Conservation (phyloP, 1,140 invertebrate genomes). For the Lordiphosa mommai region DNA sequence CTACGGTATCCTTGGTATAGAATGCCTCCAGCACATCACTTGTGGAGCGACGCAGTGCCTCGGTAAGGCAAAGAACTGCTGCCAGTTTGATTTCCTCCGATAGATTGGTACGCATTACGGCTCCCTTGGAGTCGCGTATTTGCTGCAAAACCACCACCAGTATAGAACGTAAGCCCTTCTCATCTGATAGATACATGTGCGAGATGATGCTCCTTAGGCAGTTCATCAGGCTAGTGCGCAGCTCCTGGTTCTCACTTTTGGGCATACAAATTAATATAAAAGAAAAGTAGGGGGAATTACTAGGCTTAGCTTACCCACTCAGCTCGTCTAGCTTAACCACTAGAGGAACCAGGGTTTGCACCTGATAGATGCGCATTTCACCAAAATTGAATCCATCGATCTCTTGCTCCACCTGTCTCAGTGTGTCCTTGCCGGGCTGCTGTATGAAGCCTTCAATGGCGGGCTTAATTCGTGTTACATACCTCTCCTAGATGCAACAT, state of each 20-base stretch:
- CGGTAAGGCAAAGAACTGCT: slow-evolving; percentile 47
- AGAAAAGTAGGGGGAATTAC: no score
- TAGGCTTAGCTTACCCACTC: slow-evolving; percentile 34
- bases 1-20: slow-evolving; percentile 39
- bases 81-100: slow-evolving; percentile 76
- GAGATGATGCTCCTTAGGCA: slow-evolving; percentile 55
- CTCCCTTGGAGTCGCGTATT: slow-evolving; percentile 42
- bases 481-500: slow-evolving; percentile 69
- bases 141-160: slow-evolving; percentile 62
- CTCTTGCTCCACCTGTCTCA: slow-evolving; percentile 45
- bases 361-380: slow-evolving; percentile 64
- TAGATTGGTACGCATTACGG: slow-evolving; percentile 34
- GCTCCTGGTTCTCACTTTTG: slow-evolving; percentile 47
- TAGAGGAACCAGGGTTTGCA: slow-evolving; percentile 63
- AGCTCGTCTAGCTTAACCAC: slow-evolving; percentile 66
- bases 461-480: slow-evolving; percentile 79
- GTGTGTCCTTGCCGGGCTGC: slow-evolving; percentile 42
- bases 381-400: slow-evolving; percentile 58
- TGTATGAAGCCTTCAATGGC: slow-evolving; percentile 62
- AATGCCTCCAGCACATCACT: slow-evolving; percentile 66
- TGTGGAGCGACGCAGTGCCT: slow-evolving; percentile 42
- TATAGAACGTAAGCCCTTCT: slow-evolving; percentile 59
- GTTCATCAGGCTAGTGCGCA: slow-evolving; percentile 53
- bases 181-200: slow-evolving; percentile 48
- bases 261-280: background rate